Percentiles rank a stretch among this genome's conserved stretches.
Conservation (phyloP, 1,140 invertebrate genomes). For the Anastrepha ludens region DNA sequence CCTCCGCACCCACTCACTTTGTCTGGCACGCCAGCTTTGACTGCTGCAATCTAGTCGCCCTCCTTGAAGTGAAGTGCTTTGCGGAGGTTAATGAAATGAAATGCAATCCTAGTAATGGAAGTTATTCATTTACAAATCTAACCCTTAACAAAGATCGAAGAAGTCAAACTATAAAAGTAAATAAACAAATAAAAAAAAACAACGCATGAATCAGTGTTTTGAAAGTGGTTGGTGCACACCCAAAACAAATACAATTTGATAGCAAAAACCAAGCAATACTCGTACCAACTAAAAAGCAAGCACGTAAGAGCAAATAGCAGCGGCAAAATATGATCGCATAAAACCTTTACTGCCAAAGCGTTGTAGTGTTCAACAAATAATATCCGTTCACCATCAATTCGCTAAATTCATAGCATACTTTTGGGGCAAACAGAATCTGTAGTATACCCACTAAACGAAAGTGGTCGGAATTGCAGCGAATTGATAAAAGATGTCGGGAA, state of each 20-base stretch:
- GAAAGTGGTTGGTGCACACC: not conserved
- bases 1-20: too few species aligned
- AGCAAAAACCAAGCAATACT: not conserved
- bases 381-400: conserved; percentile 30
- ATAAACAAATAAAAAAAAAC: not conserved
- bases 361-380: conserved; percentile 49
- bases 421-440: not conserved
- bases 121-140: conserved; percentile 11
- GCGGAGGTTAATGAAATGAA: conserved; percentile 20
- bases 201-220: not conserved
- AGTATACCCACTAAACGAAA: not conserved
- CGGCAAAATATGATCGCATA: not conserved
- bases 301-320: not conserved
- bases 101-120: conserved; percentile 53
- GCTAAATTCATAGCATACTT: conserved; percentile 30
- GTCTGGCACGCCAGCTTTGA: too few species aligned
- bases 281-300: not conserved
- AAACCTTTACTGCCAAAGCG: conserved; percentile 1
- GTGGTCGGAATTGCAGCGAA: too few species aligned
- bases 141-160: conserved; percentile 11
- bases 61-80: not conserved
- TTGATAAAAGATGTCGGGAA: too few species aligned
- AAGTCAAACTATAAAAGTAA: conserved; percentile 10
- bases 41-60: not conserved
- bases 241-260: conserved; percentile 22